phyloP scores from a whole-genome alignment of 2,888 invertebrate genomes.

The Plagodis pulveraria region DNA sequence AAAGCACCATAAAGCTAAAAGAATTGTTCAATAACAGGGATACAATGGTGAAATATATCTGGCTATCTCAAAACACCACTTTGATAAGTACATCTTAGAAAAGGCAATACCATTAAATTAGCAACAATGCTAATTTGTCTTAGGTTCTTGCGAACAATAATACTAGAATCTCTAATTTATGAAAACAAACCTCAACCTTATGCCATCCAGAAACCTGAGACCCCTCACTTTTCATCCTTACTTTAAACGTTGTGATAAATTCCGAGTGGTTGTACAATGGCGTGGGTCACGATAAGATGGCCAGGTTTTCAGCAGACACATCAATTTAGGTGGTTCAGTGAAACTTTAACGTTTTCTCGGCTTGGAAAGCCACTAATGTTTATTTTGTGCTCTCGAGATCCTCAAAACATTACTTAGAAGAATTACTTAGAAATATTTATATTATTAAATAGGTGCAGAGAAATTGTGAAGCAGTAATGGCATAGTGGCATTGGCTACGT shows the following conservation, averaged over 20 bases:
- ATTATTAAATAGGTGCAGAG: too few relatives aligned
- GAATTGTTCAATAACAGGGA: too few relatives aligned
- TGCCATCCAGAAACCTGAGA: conserved; percentile 8
- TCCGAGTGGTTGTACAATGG: conserved; percentile 11
- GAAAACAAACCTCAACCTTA: conserved; percentile 29
- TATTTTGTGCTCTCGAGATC: conserved; percentile 7
- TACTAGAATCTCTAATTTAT: conserved; percentile 34
- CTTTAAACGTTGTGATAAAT: conserved; percentile 14
- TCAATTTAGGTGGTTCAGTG: conserved; percentile 22
- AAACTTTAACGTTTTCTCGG: conserved; percentile 19
- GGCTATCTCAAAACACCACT: conserved; percentile 1
- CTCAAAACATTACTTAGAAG: background rate
- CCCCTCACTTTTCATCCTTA: conserved; percentile 21
- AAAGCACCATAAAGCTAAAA: too few relatives aligned
- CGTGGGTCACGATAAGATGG: conserved; percentile 14
- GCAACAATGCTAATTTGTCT: conserved; percentile 34
- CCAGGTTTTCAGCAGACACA: conserved; percentile 11
- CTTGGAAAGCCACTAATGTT: conserved; percentile 10
- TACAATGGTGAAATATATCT: too few relatives aligned
- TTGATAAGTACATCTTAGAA: conserved; percentile 8
- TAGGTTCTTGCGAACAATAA: conserved; percentile 33
- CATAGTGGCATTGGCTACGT: too few relatives aligned
- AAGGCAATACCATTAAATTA: conserved; percentile 29
- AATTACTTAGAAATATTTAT: background rate
- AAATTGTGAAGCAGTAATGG: too few relatives aligned